phyloP scores from a whole-genome alignment of 2,888 invertebrate species.

The Melieria omissa region DNA sequence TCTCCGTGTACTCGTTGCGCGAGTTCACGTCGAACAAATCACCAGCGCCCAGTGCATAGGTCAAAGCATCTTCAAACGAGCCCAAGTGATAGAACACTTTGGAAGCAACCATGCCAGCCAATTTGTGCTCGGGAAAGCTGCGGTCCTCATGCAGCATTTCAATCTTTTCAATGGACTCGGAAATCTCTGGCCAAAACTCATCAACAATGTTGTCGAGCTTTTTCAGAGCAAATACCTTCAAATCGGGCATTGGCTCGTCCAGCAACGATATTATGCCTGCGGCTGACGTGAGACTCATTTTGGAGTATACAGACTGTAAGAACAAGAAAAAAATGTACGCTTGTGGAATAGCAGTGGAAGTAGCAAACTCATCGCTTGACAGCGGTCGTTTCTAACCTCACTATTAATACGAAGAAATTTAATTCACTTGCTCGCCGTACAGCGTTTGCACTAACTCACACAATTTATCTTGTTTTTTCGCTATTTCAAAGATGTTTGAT shows the following conservation, averaged over 20 bases:
- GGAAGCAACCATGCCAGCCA: constrained; percentile 97
- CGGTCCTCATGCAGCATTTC: constrained; percentile 97
- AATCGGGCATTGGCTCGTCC: constrained; percentile 92
- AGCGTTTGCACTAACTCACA: no score
- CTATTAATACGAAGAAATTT: no score
- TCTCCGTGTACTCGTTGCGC: constrained; percentile 95
- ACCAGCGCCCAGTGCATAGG: constrained; percentile 97
- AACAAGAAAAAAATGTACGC: neutral
- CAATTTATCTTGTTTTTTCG: no score
- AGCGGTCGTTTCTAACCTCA: no score
- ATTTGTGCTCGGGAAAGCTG: constrained; percentile 85
- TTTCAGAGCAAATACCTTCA: constrained; percentile 92
- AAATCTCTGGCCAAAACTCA: constrained; percentile 99
- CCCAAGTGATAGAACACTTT: constrained; percentile 99
- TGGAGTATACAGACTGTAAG: constrained; percentile 31
- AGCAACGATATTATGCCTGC: constrained; percentile 96
- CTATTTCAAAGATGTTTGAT: no score
- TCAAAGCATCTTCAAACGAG: constrained; percentile 95
- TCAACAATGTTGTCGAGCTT: constrained; percentile 94
- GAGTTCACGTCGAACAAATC: constrained; percentile 95
- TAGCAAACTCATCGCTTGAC: no score
- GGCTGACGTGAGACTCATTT: constrained; percentile 72
- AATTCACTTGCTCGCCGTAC: no score
- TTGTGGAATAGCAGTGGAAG: no score
- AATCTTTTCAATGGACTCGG: constrained; percentile 96